phyloP scores from a whole-genome alignment of 1,140 invertebrate genomes.

The Macrostomum lignano region DNA sequence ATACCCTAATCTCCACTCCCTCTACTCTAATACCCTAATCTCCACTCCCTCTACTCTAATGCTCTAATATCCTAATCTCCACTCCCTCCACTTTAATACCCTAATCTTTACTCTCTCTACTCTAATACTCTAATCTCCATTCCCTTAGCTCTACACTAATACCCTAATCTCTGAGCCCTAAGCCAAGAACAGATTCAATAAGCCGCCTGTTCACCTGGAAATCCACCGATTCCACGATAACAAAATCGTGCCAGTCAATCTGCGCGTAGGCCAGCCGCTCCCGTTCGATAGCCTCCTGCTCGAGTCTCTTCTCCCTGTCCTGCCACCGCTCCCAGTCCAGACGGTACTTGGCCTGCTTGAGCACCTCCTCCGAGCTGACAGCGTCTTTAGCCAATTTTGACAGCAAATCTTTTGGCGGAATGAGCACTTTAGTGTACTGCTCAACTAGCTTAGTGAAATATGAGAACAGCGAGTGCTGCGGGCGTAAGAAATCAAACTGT shows the following conservation, averaged over 20 bases:
- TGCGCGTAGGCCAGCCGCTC: conserved; percentile 83
- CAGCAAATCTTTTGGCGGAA: conserved; percentile 67
- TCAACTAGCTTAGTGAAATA: conserved; percentile 93
- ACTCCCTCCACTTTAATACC: no score
- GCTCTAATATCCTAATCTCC: no score
- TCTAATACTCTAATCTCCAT: not conserved
- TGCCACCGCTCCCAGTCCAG: conserved; percentile 84
- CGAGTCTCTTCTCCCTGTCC: conserved; percentile 56
- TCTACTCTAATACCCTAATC: no score
- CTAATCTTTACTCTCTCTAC: no score
- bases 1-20: no score
- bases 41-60: no score
- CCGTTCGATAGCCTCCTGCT: conserved; percentile 70
- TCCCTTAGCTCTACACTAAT: not conserved
- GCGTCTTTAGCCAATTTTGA: conserved; percentile 48
- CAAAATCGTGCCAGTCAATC: conserved; percentile 99
- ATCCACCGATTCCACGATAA: conserved; percentile 95
- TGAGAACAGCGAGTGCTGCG: conserved; percentile 87
- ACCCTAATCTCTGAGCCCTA: no score
- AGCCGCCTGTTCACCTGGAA: no score
- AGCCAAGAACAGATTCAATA: no score
- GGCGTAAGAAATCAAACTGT: conserved; percentile 90
- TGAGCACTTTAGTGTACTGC: conserved; percentile 73
- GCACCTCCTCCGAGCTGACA: conserved; percentile 34
- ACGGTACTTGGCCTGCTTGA: conserved; percentile 68